phyloP scores from a whole-genome alignment of 2,113 vertebrate species.

The Passer domesticus region DNA sequence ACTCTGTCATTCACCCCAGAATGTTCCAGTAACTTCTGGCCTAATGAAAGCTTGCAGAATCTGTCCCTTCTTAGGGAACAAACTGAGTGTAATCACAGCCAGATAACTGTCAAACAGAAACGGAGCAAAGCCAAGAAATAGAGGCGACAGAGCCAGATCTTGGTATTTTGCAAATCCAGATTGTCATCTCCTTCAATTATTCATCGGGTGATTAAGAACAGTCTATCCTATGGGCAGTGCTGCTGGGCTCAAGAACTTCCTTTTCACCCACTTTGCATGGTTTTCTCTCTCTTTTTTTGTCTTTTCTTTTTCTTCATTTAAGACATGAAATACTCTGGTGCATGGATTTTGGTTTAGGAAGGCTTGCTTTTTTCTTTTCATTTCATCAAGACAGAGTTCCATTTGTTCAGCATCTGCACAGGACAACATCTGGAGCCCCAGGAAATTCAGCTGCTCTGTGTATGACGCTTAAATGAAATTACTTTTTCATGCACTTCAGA shows the following conservation, averaged over 20 bases:
- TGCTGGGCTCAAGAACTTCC: not conserved
- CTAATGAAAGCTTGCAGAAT: not conserved
- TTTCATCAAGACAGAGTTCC: slow-evolving; percentile 70
- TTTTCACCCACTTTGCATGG: not conserved
- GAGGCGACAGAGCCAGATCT: not conserved
- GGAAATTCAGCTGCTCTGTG: slow-evolving; percentile 81
- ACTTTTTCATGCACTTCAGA: slow-evolving; percentile 89
- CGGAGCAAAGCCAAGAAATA: not conserved
- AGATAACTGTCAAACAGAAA: slow-evolving; percentile 44
- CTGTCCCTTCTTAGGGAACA: slow-evolving; percentile 20
- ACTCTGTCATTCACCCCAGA: not conserved
- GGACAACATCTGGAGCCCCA: slow-evolving; percentile 87
- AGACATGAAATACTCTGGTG: slow-evolving; percentile 38
- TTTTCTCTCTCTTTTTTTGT: not conserved
- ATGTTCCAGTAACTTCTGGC: slow-evolving; percentile 28
- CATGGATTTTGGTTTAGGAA: slow-evolving; percentile 18
- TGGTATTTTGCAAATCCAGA: slow-evolving; percentile 38
- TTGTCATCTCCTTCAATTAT: not conserved
- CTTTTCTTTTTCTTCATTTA: not conserved
- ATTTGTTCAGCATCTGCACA: slow-evolving; percentile 85
- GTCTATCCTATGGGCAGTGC: not conserved
- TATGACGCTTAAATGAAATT: slow-evolving; percentile 79
- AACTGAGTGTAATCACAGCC: not conserved
- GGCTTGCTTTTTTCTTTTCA: slow-evolving; percentile 35
- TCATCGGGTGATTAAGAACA: not conserved